phyloP scores from a whole-genome alignment of 2,888 invertebrate species.

The Matsumyia berberina region DNA sequence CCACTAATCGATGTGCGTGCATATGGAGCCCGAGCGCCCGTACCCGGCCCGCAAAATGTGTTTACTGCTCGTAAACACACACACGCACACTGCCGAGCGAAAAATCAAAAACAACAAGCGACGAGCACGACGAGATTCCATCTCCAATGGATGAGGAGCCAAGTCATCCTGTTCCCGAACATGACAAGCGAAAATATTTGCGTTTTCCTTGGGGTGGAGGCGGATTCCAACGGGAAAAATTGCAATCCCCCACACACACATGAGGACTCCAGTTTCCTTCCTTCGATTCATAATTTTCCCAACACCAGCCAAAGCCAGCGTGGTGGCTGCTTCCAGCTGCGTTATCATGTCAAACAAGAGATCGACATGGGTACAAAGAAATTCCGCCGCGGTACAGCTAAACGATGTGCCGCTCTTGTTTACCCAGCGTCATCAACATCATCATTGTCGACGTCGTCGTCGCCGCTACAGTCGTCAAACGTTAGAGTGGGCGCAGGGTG shows the following conservation, averaged over 20 bases:
- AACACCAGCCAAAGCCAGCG: slow-evolving; percentile 28
- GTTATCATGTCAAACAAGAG: slow-evolving; percentile 74
- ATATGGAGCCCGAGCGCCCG: slow-evolving; percentile 9
- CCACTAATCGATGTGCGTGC: slow-evolving; percentile 62
- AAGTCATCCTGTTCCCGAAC: slow-evolving; percentile 68
- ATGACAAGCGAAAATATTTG: slow-evolving; percentile 76
- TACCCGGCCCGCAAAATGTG: slow-evolving; percentile 43
- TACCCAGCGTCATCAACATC: slow-evolving; percentile 73
- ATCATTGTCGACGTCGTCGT: slow-evolving; percentile 46
- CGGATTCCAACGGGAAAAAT: slow-evolving; percentile 56
- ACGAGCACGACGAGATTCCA: slow-evolving; percentile 55
- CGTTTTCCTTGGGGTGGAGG: slow-evolving; percentile 45
- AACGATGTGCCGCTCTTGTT: slow-evolving; percentile 72
- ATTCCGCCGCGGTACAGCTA: slow-evolving; percentile 66
- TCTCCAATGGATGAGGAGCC: slow-evolving; percentile 45
- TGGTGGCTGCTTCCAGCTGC: slow-evolving; percentile 67
- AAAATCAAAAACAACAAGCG: slow-evolving; percentile 71
- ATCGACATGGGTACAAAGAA: slow-evolving; percentile 71
- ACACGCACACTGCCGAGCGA: slow-evolving; percentile 38
- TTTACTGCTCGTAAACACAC: slow-evolving; percentile 58
- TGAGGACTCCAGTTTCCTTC: slow-evolving; percentile 12
- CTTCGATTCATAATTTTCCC: slow-evolving; percentile 54
- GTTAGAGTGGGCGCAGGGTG: not conserved
- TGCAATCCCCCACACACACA: slow-evolving; percentile 50
- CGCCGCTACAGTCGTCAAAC: slow-evolving; percentile 26